A percentile compares a stretch with the other conserved stretches of the same genome.
phyloP scores from a whole-genome alignment of 2,797 vertebrate species.

The Typhlichthys subterraneus region DNA sequence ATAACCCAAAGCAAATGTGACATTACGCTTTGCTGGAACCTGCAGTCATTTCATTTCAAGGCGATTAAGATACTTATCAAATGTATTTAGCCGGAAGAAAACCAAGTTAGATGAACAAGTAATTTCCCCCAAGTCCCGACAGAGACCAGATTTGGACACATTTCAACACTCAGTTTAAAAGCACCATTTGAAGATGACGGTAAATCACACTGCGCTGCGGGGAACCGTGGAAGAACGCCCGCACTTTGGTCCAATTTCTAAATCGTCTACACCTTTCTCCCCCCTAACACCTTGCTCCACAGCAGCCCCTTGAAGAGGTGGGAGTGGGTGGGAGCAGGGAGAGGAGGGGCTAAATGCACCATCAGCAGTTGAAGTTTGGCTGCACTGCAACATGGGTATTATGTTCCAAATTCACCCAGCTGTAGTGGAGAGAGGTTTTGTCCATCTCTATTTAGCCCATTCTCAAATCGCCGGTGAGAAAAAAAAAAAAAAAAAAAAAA shows the following conservation, averaged over 20 bases:
- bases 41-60: constrained; percentile 59
- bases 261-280: constrained; percentile 35
- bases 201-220: constrained; percentile 71
- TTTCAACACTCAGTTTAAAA: constrained; percentile 79
- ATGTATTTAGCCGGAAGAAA: constrained; percentile 51
- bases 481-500: constrained; percentile 29
- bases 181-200: constrained; percentile 67
- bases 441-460: constrained; percentile 51
- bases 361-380: constrained; percentile 68
- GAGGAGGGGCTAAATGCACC: constrained; percentile 59
- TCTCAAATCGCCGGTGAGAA: constrained; percentile 42
- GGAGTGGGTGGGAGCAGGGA: neutral
- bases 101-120: constrained; percentile 35
- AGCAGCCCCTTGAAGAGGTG: constrained; percentile 44
- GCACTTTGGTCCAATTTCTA: constrained; percentile 68
- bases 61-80: constrained; percentile 64
- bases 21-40: constrained; percentile 44
- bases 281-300: constrained; percentile 53
- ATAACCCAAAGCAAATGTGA: constrained; percentile 34
- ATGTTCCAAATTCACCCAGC: constrained; percentile 76
- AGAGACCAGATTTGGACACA: constrained; percentile 71
- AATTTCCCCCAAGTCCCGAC: constrained; percentile 32
- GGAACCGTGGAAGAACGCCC: constrained; percentile 56
- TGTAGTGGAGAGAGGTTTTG: constrained; percentile 54
- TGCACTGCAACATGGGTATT: constrained; percentile 66